These are phyloP conservation scores for Ctenodactylus gundi DNA, from an alignment of 2,113 vertebrate genomes.

Conservation along the genomic window DNA sequence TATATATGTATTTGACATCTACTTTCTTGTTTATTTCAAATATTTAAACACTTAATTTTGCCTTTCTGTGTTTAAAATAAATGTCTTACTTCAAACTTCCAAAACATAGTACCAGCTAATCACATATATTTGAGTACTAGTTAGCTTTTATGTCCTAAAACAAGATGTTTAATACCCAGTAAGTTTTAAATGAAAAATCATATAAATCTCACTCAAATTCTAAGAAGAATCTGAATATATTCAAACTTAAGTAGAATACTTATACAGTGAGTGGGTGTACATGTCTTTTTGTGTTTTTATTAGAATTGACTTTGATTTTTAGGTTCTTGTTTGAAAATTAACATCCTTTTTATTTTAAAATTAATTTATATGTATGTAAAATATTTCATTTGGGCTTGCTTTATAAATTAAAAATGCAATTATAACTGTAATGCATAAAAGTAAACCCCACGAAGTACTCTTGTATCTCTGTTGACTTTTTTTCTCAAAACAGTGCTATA, in stretches of 20 bases:
- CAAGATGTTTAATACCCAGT: not conserved
- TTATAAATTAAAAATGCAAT: not conserved
- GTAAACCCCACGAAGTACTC: not conserved
- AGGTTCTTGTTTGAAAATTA: not conserved
- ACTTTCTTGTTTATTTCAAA: constrained; percentile 18
- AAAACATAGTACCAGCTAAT: not conserved
- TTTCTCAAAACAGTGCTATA: not conserved
- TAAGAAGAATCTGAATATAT: not conserved
- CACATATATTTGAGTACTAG: not conserved
- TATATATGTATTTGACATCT: constrained; percentile 7
- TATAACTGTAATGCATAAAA: constrained; percentile 21
- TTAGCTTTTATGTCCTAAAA: not conserved
- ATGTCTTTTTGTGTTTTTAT: not conserved
- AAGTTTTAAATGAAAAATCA: not conserved
- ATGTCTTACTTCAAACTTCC: not conserved
- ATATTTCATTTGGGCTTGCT: not conserved
- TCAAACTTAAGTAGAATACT: not conserved
- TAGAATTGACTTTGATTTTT: not conserved
- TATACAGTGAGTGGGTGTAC: not conserved
- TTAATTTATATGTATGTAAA: not conserved
- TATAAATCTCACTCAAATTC: not conserved
- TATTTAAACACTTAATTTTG: not conserved
- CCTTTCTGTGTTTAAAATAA: not conserved
- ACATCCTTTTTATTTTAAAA: constrained; percentile 6
- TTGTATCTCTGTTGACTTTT: not conserved